Percentiles rank a stretch among this genome's conserved stretches.
phyloP scores from a whole-genome alignment of 2,113 vertebrate genomes.

The Phrynosoma platyrhinos region DNA sequence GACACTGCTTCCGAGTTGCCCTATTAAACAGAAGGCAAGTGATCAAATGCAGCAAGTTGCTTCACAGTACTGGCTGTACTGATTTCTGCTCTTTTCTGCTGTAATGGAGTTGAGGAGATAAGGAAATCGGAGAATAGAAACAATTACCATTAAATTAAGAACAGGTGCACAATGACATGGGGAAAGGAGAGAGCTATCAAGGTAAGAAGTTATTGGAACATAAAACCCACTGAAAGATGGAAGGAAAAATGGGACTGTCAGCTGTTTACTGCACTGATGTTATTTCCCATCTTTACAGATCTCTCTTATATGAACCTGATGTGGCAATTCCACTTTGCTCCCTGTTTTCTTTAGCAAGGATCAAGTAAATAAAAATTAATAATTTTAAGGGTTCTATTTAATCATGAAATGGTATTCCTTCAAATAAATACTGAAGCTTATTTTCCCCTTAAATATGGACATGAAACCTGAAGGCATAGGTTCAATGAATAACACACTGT shows the following conservation, averaged over 20 bases:
- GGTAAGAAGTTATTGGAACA: conserved; percentile 43
- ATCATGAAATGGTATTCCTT: not conserved
- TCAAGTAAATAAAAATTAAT: not conserved
- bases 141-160: conserved; percentile 54
- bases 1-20: not conserved
- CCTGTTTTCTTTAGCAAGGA: not conserved
- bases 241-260: conserved; percentile 28
- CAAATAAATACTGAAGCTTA: not conserved
- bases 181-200: conserved; percentile 39
- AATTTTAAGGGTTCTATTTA: not conserved
- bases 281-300: not conserved
- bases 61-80: conserved; percentile 3
- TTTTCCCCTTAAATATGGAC: not conserved
- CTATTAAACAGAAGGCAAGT: not conserved
- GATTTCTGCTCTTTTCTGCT: not conserved
- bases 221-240: conserved; percentile 56
- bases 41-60: not conserved
- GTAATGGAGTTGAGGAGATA: conserved; percentile 29
- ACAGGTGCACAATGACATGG: conserved; percentile 39
- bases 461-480: not conserved
- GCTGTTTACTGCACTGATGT: conserved; percentile 37
- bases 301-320: conserved; percentile 20
- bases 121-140: conserved; percentile 44
- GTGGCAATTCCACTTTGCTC: not conserved
- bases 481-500: not conserved